A percentile compares a stretch with the other conserved stretches of the same genome.
phyloP scores from a whole-genome alignment of 2,888 invertebrate genomes.

The Amorpha juglandis region DNA sequence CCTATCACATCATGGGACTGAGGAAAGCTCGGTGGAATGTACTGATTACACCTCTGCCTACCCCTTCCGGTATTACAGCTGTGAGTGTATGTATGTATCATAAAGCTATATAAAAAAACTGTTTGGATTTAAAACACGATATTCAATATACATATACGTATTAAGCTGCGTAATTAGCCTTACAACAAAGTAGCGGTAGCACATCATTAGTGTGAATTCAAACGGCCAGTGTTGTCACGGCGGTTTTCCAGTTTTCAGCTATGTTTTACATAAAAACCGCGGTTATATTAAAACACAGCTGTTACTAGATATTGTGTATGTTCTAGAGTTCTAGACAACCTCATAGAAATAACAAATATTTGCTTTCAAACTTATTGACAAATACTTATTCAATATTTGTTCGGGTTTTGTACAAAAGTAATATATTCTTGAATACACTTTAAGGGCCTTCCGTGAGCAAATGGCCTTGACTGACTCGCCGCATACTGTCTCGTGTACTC shows the following conservation, averaged over 20 bases:
- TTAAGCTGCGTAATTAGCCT: constrained; percentile 34
- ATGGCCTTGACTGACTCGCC: too few relatives aligned
- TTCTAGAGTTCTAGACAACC: background rate
- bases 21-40: too few relatives aligned
- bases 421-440: too few relatives aligned
- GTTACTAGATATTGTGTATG: background rate
- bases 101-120: background rate
- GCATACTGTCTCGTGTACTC: too few relatives aligned
- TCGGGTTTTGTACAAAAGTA: too few relatives aligned
- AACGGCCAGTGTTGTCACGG: constrained; percentile 39
- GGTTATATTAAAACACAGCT: constrained; percentile 36
- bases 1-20: too few relatives aligned
- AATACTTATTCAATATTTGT: background rate
- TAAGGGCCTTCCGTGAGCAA: too few relatives aligned
- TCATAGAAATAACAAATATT: background rate
- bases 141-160: background rate
- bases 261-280: constrained; percentile 37
- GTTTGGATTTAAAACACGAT: too few relatives aligned
- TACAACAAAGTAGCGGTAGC: constrained; percentile 36
- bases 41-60: too few relatives aligned
- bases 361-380: background rate
- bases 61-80: too few relatives aligned
- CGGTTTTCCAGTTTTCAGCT: constrained; percentile 40
- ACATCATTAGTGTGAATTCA: constrained; percentile 55
- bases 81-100: background rate